Evolutionary conservation across 2,797 vertebrate genomes (phyloP).

Genomic region (Lateolabrax maculatus): DNA sequence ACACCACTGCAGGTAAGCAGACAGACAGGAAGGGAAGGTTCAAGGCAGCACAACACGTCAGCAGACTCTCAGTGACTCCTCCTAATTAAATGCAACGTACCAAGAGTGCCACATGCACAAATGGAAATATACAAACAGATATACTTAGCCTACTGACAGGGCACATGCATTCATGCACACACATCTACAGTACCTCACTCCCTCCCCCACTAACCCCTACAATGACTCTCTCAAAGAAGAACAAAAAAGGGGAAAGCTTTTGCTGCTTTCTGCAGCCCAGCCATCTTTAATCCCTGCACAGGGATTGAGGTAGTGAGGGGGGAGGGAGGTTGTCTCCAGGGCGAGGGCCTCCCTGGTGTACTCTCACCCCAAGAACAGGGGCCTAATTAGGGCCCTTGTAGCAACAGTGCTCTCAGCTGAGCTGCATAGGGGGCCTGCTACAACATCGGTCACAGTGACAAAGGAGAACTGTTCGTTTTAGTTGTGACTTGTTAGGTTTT

Average conservation of each 20-base stretch:
- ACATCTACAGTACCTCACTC: slow-evolving; percentile 9
- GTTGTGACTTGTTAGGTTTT: slow-evolving; percentile 11
- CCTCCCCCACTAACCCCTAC: slow-evolving; percentile 23
- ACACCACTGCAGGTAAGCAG: slow-evolving; percentile 15
- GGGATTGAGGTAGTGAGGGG: slow-evolving; percentile 40
- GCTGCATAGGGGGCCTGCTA: slow-evolving; percentile 33
- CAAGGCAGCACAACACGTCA: slow-evolving; percentile 19
- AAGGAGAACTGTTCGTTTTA: not conserved
- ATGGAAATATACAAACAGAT: slow-evolving; percentile 30
- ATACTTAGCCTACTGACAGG: not conserved
- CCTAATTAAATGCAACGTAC: not conserved
- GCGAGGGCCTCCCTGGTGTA: slow-evolving; percentile 44
- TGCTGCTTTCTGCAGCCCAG: slow-evolving; percentile 56
- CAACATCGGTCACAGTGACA: slow-evolving; percentile 10
- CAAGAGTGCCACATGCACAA: not conserved
- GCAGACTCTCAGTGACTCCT: slow-evolving; percentile 1
- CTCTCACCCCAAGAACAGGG: slow-evolving; percentile 50
- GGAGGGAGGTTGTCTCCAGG: slow-evolving; percentile 42
- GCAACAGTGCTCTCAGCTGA: slow-evolving; percentile 36
- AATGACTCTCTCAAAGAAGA: slow-evolving; percentile 26
- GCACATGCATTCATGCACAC: slow-evolving; percentile 19
- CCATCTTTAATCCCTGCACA: slow-evolving; percentile 69
- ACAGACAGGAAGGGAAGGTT: slow-evolving; percentile 21
- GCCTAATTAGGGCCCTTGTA: slow-evolving; percentile 72
- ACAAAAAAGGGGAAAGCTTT: slow-evolving; percentile 56